Conservation (phyloP, 2,888 invertebrate species). For the Ormia ochracea region DNA sequence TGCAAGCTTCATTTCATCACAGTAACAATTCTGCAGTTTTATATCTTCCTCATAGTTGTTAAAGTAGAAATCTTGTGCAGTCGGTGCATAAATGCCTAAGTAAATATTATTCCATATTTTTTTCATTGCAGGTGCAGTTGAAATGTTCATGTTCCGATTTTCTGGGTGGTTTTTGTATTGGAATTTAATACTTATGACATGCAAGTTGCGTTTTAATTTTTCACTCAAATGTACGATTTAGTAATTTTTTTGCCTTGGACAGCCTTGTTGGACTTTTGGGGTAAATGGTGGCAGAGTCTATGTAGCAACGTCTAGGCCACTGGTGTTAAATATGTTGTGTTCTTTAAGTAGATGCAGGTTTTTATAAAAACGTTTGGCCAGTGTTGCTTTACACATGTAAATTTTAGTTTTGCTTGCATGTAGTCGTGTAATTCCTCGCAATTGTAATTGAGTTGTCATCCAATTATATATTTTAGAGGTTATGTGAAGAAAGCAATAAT, state of each 20-base stretch:
- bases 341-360: neutral
- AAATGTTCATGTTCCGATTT: slow-evolving; percentile 42
- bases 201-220: slow-evolving; percentile 33
- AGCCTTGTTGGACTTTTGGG: slow-evolving; percentile 6
- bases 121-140: slow-evolving; percentile 18
- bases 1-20: slow-evolving; percentile 44
- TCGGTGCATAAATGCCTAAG: slow-evolving; percentile 53
- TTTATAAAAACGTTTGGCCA: slow-evolving; percentile 3
- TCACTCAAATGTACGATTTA: neutral
- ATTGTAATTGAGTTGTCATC: slow-evolving; percentile 62
- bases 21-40: slow-evolving; percentile 20
- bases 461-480: slow-evolving; percentile 58
- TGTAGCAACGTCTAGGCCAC: slow-evolving; percentile 14
- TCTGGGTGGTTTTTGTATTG: slow-evolving; percentile 52
- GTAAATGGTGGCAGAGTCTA: slow-evolving; percentile 13
- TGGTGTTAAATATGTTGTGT: neutral
- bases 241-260: slow-evolving; percentile 8
- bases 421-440: slow-evolving; percentile 60
- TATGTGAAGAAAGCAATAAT: slow-evolving; percentile 45
- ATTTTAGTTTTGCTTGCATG: slow-evolving; percentile 57
- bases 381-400: slow-evolving; percentile 51
- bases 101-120: slow-evolving; percentile 55
- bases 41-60: slow-evolving; percentile 21
- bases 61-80: slow-evolving; percentile 11
- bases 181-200: slow-evolving; percentile 32